phyloP scores from a whole-genome alignment of 1,140 invertebrate species.

The Yoshiicerus persimilis region DNA sequence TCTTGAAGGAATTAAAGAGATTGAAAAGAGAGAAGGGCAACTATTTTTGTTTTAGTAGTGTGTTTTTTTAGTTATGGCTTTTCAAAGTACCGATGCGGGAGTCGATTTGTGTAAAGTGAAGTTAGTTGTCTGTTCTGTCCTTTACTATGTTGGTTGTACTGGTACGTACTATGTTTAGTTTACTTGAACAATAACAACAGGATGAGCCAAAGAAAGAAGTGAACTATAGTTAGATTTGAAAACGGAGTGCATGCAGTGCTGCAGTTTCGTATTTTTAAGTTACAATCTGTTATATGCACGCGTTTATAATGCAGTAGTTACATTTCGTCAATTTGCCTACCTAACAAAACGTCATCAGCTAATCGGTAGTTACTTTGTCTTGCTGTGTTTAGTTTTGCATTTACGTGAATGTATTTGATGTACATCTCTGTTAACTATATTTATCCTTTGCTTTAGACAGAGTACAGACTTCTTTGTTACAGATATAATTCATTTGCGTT shows the following conservation, averaged over 20 bases:
- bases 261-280: too few species aligned
- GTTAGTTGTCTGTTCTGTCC: not conserved
- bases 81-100: constrained; percentile 41
- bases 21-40: not conserved
- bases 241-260: too few species aligned
- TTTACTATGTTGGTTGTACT: not conserved
- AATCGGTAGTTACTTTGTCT: not conserved
- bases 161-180: not conserved
- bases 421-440: too few species aligned
- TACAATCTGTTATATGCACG: too few species aligned
- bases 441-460: not conserved
- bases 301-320: too few species aligned
- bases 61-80: constrained; percentile 38
- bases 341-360: not conserved
- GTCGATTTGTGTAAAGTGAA: not conserved
- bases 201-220: not conserved
- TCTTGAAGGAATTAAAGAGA: not conserved
- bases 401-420: not conserved
- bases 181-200: constrained; percentile 9
- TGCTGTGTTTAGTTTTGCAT: not conserved
- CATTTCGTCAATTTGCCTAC: not conserved
- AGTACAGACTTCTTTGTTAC: not conserved
- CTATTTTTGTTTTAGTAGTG: constrained; percentile 31
- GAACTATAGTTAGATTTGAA: not conserved
- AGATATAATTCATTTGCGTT: not conserved